Conservation (phyloP, 1,140 invertebrate species). For the Mercenaria mercenaria region DNA sequence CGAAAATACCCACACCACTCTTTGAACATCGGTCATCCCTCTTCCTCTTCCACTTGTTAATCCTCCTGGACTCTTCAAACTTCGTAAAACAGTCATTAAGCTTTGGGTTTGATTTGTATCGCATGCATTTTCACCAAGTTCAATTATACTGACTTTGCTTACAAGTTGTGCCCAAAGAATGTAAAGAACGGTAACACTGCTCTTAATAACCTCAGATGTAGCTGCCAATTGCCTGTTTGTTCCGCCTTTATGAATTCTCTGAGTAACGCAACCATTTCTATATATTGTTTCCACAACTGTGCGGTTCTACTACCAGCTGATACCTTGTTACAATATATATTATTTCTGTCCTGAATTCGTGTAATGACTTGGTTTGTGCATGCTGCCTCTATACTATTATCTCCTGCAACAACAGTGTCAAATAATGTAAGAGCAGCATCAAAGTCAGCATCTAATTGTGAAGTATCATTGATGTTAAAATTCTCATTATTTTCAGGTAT, state of each 20-base stretch:
- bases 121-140: slow-evolving; percentile 86
- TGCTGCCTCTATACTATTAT: not conserved
- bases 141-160: slow-evolving; percentile 86
- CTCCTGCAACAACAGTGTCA: not conserved
- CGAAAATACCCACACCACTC: too few relatives aligned
- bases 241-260: slow-evolving; percentile 69
- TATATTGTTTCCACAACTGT: slow-evolving; percentile 69
- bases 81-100: not conserved
- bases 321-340: slow-evolving; percentile 72
- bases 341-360: not conserved
- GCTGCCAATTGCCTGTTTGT: slow-evolving; percentile 72
- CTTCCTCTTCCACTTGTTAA: too few relatives aligned
- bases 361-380: not conserved
- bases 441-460: too few relatives aligned
- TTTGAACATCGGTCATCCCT: too few relatives aligned
- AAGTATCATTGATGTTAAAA: too few relatives aligned
- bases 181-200: slow-evolving; percentile 85
- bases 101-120: slow-evolving; percentile 64
- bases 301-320: slow-evolving; percentile 77
- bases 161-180: slow-evolving; percentile 85
- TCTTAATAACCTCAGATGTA: slow-evolving; percentile 73
- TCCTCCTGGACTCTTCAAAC: slow-evolving; percentile 63
- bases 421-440: not conserved
- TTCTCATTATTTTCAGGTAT: too few relatives aligned
- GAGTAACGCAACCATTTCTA: slow-evolving; percentile 71